phyloP scores from a whole-genome alignment of 37 sponge, comb jelly and placozoan genomes.

The Petrosia ficiformis region DNA sequence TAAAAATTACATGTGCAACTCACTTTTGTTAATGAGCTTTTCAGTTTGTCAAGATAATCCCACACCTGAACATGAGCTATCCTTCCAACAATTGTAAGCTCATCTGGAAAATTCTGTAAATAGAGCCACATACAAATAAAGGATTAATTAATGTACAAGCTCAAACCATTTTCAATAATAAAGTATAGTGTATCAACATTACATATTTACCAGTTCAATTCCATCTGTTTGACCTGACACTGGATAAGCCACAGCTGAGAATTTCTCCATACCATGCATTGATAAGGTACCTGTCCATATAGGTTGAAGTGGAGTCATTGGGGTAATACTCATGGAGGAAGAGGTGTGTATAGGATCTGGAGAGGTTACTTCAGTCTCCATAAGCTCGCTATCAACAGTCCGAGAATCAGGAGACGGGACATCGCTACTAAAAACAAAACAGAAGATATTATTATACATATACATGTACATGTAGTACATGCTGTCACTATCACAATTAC shows the following conservation, averaged over 20 bases:
- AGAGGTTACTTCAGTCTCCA: not conserved
- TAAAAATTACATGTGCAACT: too few relatives aligned
- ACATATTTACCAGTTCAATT: slow-evolving; percentile 35
- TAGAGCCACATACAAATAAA: not conserved
- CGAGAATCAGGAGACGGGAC: slow-evolving; percentile 13
- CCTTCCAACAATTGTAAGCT: slow-evolving; percentile 63
- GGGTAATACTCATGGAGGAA: not conserved
- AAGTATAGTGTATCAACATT: not conserved
- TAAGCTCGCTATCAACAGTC: not conserved
- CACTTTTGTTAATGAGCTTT: slow-evolving; percentile 50
- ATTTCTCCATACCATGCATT: slow-evolving; percentile 57
- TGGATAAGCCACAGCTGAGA: slow-evolving; percentile 51
- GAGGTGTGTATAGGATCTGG: slow-evolving; percentile 4
- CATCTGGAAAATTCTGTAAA: slow-evolving; percentile 53
- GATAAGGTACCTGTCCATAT: slow-evolving; percentile 62
- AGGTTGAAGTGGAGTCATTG: slow-evolving; percentile 3
- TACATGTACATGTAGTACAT: too few relatives aligned
- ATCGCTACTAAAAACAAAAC: too few relatives aligned
- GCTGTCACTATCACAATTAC: too few relatives aligned
- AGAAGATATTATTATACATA: too few relatives aligned
- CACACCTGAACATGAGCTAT: slow-evolving; percentile 69
- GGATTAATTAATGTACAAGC: not conserved
- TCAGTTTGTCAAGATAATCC: slow-evolving; percentile 78
- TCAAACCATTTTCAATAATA: not conserved
- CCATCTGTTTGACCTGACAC: slow-evolving; percentile 56